Conservation (phyloP, 2,797 vertebrate genomes). For the Microctenopoma steveboyesi region DNA sequence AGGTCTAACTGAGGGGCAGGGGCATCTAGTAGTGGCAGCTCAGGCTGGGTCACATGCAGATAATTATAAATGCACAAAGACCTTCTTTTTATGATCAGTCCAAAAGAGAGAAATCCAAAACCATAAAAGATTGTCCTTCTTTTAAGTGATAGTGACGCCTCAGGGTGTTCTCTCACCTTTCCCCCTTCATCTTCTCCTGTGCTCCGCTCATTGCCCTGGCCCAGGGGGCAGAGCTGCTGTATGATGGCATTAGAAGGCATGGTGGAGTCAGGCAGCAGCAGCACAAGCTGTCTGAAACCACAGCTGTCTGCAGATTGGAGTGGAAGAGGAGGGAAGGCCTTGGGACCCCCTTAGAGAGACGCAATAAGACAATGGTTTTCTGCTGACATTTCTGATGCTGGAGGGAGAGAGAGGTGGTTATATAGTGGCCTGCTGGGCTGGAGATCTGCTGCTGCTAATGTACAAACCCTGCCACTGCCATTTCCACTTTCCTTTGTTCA, state of each 20-base stretch:
- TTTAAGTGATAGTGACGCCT: slow-evolving; percentile 2
- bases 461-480: slow-evolving; percentile 7
- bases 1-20: too few species aligned
- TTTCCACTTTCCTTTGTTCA: slow-evolving; percentile 24
- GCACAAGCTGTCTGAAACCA: slow-evolving; percentile 56
- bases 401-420: slow-evolving; percentile 31
- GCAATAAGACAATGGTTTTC: slow-evolving; percentile 60
- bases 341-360: slow-evolving; percentile 45
- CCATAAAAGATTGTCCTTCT: neutral
- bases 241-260: slow-evolving; percentile 50
- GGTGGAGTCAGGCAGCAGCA: slow-evolving; percentile 28
- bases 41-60: neutral
- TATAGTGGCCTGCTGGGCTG: slow-evolving; percentile 22
- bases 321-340: slow-evolving; percentile 47
- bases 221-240: slow-evolving; percentile 49
- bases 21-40: neutral
- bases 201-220: slow-evolving; percentile 41
- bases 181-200: slow-evolving; percentile 24
- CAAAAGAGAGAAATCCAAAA: neutral
- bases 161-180: slow-evolving; percentile 23
- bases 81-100: neutral
- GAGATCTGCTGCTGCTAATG: slow-evolving; percentile 18
- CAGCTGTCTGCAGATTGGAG: slow-evolving; percentile 47
- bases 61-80: neutral
- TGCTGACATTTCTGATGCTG: slow-evolving; percentile 72